Percentiles rank a stretch among this genome's conserved stretches.
These are phyloP conservation scores for Eulemur rubriventer DNA, from an alignment of 2,797 vertebrate genomes.

Conservation along the genomic window DNA sequence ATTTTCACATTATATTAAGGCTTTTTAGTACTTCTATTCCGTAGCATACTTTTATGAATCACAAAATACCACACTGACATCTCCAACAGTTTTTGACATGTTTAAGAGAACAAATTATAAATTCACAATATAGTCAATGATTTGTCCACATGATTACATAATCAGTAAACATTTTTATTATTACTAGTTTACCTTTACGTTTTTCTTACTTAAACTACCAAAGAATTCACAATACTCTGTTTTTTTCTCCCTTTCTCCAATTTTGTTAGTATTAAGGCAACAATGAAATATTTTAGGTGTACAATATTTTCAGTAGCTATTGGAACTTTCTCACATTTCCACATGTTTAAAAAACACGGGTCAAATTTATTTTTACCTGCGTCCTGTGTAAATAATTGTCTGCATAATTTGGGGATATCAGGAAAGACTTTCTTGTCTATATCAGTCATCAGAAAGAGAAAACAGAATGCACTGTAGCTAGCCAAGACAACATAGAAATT, in stretches of 20 bases:
- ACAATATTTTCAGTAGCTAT: neutral
- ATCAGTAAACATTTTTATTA: neutral
- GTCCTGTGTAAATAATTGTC: neutral
- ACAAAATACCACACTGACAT: neutral
- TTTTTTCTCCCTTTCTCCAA: slow-evolving; percentile 10
- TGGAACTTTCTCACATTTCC: slow-evolving; percentile 9
- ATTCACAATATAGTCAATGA: slow-evolving; percentile 3
- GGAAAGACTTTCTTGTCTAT: neutral
- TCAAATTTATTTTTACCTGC: neutral
- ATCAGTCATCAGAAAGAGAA: neutral
- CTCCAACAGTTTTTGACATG: neutral
- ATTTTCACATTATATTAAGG: slow-evolving; percentile 35
- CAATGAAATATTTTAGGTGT: neutral
- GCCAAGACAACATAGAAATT: neutral
- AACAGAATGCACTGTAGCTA: neutral
- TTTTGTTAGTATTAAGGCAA: slow-evolving; percentile 13
- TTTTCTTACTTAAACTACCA: slow-evolving; percentile 3
- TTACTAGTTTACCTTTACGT: neutral
- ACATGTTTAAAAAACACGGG: neutral
- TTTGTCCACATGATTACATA: neutral
- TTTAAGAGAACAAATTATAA: slow-evolving; percentile 45
- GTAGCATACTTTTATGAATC: neutral
- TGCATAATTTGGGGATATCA: neutral
- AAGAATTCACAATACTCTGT: neutral
- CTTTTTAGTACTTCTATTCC: slow-evolving; percentile 9